Conservation (phyloP, 2,888 invertebrate genomes). For the Argynnis bischoffii region DNA sequence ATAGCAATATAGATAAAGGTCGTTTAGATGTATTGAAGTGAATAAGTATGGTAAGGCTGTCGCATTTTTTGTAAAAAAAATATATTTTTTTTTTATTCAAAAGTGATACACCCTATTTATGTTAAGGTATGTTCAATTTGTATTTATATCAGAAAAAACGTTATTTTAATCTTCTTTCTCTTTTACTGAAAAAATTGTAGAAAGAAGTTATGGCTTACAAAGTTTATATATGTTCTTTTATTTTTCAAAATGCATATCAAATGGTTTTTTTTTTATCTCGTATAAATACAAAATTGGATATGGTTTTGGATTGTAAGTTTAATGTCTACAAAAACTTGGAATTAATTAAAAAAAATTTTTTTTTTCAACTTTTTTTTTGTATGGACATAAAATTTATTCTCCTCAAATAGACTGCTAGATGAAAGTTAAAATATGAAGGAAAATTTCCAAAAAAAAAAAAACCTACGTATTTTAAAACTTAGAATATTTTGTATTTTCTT, state of each 20-base stretch:
- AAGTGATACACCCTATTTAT: neutral
- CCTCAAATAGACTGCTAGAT: slow-evolving; percentile 28
- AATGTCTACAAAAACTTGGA: slow-evolving; percentile 3
- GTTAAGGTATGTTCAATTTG: slow-evolving; percentile 15
- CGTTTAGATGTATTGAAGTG: neutral
- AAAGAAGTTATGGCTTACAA: neutral
- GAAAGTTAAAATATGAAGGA: slow-evolving; percentile 5
- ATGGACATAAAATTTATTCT: slow-evolving; percentile 23
- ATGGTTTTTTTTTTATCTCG: neutral
- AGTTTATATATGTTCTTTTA: neutral
- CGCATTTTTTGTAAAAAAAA: slow-evolving; percentile 7
- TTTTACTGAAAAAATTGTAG: neutral
- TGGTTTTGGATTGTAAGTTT: slow-evolving; percentile 5
- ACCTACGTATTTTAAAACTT: slow-evolving; percentile 27
- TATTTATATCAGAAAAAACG: slow-evolving; percentile 8
- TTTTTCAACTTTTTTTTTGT: slow-evolving; percentile 9
- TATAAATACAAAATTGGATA: slow-evolving; percentile 16
- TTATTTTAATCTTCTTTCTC: neutral
- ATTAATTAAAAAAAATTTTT: neutral
- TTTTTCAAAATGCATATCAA: slow-evolving; percentile 8
- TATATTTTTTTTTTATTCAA: neutral
- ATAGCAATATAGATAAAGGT: slow-evolving; percentile 3
- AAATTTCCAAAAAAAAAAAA: slow-evolving; percentile 16
- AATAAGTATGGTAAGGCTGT: neutral
- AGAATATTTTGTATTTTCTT: slow-evolving; percentile 38